phyloP scores from a whole-genome alignment of 2,113 vertebrate genomes.

The Probosciger aterrimus region DNA sequence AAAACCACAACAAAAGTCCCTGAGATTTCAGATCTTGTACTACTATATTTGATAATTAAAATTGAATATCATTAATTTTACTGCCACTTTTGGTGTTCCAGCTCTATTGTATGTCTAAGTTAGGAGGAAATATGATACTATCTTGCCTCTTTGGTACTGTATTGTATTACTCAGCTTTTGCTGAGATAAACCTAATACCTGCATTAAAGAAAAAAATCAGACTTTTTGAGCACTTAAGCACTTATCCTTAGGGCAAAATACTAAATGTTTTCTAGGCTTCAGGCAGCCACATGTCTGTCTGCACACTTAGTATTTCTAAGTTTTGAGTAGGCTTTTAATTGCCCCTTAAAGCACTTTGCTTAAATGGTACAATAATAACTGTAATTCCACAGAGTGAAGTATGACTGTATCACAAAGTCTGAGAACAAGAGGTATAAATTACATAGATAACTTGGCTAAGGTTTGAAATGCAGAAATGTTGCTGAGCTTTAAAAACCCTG shows the following conservation, averaged over 20 bases:
- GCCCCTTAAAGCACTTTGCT: background rate
- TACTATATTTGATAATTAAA: background rate
- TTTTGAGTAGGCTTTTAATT: slow-evolving; percentile 23
- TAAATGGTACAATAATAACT: background rate
- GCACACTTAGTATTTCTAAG: background rate
- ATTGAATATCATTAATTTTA: background rate
- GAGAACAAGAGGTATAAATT: background rate
- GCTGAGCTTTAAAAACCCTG: background rate
- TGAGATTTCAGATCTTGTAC: background rate
- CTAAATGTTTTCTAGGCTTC: background rate
- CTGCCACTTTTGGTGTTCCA: background rate
- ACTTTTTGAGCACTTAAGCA: background rate
- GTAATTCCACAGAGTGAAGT: background rate
- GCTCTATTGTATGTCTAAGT: background rate
- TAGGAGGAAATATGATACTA: background rate
- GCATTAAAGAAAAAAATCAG: background rate
- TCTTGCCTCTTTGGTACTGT: background rate
- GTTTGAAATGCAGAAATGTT: background rate
- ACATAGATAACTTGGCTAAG: background rate
- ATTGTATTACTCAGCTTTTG: background rate
- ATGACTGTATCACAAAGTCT: background rate
- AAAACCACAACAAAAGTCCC: background rate
- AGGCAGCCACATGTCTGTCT: background rate
- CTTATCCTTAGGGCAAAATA: background rate
- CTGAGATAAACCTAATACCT: background rate